Evolutionary conservation across 2,797 vertebrate genomes (phyloP).

Genomic region (Hemibagrus guttatus): DNA sequence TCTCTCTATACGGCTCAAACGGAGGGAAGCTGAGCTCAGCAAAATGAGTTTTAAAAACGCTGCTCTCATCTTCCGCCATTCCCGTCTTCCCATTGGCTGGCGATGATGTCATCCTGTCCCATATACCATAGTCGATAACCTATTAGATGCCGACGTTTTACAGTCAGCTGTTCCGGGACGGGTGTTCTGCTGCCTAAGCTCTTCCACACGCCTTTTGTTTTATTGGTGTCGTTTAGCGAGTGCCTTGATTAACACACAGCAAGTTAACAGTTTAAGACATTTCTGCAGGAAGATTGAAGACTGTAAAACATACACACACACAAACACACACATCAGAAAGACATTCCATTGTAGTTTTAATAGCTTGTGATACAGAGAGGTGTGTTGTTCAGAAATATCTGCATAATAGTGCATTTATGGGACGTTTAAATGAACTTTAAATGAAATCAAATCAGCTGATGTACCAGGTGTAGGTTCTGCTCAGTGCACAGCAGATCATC

Average conservation of each 20-base stretch:
- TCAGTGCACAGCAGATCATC: not conserved
- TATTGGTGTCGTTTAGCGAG: slow-evolving; percentile 66
- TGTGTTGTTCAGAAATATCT: not conserved
- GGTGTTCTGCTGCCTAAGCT: slow-evolving; percentile 65
- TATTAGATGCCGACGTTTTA: slow-evolving; percentile 74
- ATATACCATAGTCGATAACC: slow-evolving; percentile 72
- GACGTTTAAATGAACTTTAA: not conserved
- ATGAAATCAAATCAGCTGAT: not conserved
- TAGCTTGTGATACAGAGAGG: not conserved
- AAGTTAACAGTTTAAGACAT: slow-evolving; percentile 52
- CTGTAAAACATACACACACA: not conserved
- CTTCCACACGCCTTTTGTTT: slow-evolving; percentile 58
- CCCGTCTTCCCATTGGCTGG: slow-evolving; percentile 65
- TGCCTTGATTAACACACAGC: slow-evolving; percentile 60
- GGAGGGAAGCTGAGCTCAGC: slow-evolving; percentile 70
- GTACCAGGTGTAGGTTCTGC: not conserved
- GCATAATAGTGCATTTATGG: not conserved
- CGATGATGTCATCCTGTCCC: slow-evolving; percentile 74
- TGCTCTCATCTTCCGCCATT: slow-evolving; percentile 57
- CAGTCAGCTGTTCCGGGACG: slow-evolving; percentile 66
- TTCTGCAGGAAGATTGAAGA: slow-evolving; percentile 51
- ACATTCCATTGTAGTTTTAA: slow-evolving; percentile 11
- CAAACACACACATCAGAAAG: slow-evolving; percentile 4
- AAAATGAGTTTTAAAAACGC: slow-evolving; percentile 69
- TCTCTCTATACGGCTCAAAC: slow-evolving; percentile 38